A percentile compares a stretch with the other conserved stretches of the same genome.
These are phyloP conservation scores for Dendrolimus pini DNA, from an alignment of 2,888 invertebrate species.

Conservation along the genomic window DNA sequence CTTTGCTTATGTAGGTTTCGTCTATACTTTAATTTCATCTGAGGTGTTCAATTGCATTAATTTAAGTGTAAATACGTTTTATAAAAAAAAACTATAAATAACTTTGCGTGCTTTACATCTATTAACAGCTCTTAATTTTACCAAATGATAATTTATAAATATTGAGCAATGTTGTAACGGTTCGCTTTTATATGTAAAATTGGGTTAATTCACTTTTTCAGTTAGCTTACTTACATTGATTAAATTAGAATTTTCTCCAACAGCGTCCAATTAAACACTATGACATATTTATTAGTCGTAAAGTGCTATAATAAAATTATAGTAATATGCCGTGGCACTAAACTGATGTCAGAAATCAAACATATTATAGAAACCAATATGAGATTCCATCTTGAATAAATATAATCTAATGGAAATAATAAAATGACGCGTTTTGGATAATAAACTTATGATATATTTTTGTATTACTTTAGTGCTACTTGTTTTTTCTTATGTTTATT, in stretches of 20 bases:
- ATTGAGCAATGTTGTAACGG: background rate
- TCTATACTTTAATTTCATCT: no score
- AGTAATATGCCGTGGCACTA: background rate
- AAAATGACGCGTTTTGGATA: background rate
- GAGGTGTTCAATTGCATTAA: no score
- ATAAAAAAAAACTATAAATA: no score
- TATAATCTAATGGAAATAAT: background rate
- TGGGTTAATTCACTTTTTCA: background rate
- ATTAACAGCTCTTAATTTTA: background rate
- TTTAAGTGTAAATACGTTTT: no score
- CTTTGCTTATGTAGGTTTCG: no score
- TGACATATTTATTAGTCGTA: background rate
- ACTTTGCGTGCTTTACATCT: background rate
- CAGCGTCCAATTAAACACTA: background rate
- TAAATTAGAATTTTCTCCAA: background rate
- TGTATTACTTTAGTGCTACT: background rate
- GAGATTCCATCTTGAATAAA: slow-evolving; percentile 14
- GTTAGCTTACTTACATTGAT: background rate
- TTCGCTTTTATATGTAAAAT: background rate
- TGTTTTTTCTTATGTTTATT: no score
- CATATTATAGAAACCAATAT: background rate
- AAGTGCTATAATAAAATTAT: background rate
- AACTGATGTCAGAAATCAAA: background rate
- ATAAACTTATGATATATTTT: slow-evolving; percentile 18
- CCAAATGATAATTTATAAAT: background rate